Conservation (phyloP, 2,113 vertebrate genomes). For the Zosterops lateralis region DNA sequence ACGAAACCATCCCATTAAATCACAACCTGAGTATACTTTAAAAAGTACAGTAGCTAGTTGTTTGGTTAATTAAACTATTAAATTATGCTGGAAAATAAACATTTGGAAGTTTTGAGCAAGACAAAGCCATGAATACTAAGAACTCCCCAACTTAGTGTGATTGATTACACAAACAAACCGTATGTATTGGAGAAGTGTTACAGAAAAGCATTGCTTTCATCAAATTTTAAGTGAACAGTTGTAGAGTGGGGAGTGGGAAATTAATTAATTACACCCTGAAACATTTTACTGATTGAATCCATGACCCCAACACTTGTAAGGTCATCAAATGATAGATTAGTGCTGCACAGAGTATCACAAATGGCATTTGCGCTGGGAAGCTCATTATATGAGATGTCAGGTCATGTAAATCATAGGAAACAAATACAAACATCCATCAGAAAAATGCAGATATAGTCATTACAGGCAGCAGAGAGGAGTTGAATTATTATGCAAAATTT, state of each 20-base stretch:
- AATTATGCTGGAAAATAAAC: constrained; percentile 53
- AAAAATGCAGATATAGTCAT: constrained; percentile 64
- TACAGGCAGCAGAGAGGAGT: constrained; percentile 60
- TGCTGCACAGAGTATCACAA: constrained; percentile 45
- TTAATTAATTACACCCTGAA: constrained; percentile 75
- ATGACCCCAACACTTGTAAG: constrained; percentile 65
- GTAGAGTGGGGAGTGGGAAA: constrained; percentile 3
- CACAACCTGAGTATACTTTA: neutral
- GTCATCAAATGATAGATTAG: constrained; percentile 70
- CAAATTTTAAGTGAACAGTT: constrained; percentile 60
- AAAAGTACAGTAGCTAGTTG: constrained; percentile 16
- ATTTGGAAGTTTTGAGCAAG: constrained; percentile 55
- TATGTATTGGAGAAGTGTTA: constrained; percentile 53
- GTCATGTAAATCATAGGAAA: constrained; percentile 77
- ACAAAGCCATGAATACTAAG: constrained; percentile 54
- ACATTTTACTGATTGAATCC: constrained; percentile 74
- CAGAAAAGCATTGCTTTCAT: constrained; percentile 58
- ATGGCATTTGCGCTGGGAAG: constrained; percentile 64
- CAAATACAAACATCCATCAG: constrained; percentile 68
- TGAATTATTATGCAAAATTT: constrained; percentile 73
- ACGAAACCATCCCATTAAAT: neutral
- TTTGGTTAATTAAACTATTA: constrained; percentile 56
- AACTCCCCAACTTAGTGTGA: constrained; percentile 40
- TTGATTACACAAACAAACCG: constrained; percentile 51
- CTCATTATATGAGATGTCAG: constrained; percentile 76